Evolutionary conservation across 2,888 invertebrate species (phyloP), one percentile per base, ranked within the genome.

Genomic region (Drosophila stalkeri): DNA sequence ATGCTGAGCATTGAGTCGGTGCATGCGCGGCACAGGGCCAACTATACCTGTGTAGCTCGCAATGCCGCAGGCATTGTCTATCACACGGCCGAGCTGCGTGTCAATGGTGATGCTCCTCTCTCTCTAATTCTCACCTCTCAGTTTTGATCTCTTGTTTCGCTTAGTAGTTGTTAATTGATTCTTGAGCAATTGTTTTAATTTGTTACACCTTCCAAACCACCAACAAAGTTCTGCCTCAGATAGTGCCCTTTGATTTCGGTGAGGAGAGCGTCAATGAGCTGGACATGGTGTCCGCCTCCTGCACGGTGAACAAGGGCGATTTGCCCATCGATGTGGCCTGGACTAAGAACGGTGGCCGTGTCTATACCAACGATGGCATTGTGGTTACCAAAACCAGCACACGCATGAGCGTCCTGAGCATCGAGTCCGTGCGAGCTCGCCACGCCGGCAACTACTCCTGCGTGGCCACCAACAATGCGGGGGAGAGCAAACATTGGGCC

Each of bases 251-350:
- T 90, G 94, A 95, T 87, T 96, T 97, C 86, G 96, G 96, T 77
- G 94, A 95, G 75, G 95, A 95, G 75, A 94, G 95, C 59, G 94
- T 95, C 64, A 95, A 96, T 91, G 95, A 95, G 77, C 95, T 96
- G 81, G 96, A 96, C 86, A 94, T 95, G 93, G 94, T 95, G 16
- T 95, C 96, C 41, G 95, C 95, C 23, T 95, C 95, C 62, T 97
- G 97, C 91, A 95, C 95, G 54, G 96, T 96, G 20, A 95, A 94
- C 81, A 96, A 96, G 92, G 97, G 97, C 46, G 97, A 97, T 92
- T 93, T 95, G 80, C 97, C 97, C 39, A 94, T 97, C 76, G 94
- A 94, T 82, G 96, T 97, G 70, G 94, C 94, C 52, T 97, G 97
- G 97, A 95, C 94, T 0, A 94, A 94, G 77, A 94, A 94, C 85